Base-by-base conservation (phyloP, 2,797 vertebrate genomes). In the Lagorchestes hirsutus region DNA sequence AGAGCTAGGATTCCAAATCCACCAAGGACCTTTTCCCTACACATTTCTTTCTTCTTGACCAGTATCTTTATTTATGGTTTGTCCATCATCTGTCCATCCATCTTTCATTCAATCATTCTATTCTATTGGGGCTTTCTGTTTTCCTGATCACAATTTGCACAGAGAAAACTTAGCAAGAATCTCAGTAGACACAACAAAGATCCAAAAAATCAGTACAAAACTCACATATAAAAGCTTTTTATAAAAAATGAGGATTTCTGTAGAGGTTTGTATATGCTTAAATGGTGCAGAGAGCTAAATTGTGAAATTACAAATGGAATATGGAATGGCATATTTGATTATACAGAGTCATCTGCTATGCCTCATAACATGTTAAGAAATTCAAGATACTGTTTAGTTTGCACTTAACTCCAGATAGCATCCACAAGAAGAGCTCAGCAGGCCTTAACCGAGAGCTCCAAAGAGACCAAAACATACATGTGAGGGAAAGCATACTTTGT, bases 241-340 rank as follows among this genome's bases (percentile, higher is more conserved):
- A 93, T 55, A 92, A 96, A 97, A 97, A 97, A 94, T 91, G 92
- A 96, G 95, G 58, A 95, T 97, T 98, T 96, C 97, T 98, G 97
- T 56, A 90, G 97, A 97, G 97, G 95, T 82, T 97, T 96, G 90
- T 97, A 94, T 97, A 96, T 97, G 97, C 96, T 98, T 98, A 98
- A 98, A 98, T 98, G 97, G 95, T 0, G 12, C 97, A 93, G 98
- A 97, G 94, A 98, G 95, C 97, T 98, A 98, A 98, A 98, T 97
- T 97, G 97, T 97, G 94, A 98, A 97, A 98, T 98, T 97, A 98
- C 97, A 97, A 97, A 97, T 96, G 95, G 97, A 97, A 98, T 97
- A 96, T 94, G 94, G 96, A 97, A 97, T 96, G 96, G 97, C 97
- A 97, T 97, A 97, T 98, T 98, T 98, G 97, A 97, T 97, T 97